These are phyloP conservation scores for Tholera decimalis DNA, from an alignment of 2,888 invertebrate genomes.

Conservation along the genomic window DNA sequence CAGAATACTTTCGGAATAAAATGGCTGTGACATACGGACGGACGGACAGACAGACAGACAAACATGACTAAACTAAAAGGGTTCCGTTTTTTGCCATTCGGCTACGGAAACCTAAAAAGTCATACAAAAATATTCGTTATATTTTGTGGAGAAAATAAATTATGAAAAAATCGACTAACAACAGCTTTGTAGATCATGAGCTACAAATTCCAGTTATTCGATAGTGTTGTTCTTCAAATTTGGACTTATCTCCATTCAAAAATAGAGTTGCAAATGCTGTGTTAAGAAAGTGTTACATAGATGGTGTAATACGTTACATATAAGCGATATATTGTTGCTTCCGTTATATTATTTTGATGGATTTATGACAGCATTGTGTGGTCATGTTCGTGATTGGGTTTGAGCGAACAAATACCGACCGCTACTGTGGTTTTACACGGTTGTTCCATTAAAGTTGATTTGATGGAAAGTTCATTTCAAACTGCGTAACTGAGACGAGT, in stretches of 20 bases:
- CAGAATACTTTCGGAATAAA: no score
- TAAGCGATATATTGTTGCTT: conserved; percentile 22
- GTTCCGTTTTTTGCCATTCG: no score
- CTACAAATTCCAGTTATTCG: not conserved
- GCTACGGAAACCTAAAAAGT: no score
- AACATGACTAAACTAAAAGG: no score
- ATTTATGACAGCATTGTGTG: conserved; percentile 38
- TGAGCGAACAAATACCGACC: not conserved
- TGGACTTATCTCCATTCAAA: not conserved
- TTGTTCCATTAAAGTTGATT: not conserved
- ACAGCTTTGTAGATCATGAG: not conserved
- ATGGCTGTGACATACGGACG: no score
- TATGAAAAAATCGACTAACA: no score
- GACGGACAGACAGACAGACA: no score
- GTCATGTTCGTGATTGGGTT: conserved; percentile 2
- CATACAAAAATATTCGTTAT: no score
- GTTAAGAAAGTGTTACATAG: conserved; percentile 8
- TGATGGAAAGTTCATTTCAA: not conserved
- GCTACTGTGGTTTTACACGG: not conserved
- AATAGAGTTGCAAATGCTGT: conserved; percentile 14
- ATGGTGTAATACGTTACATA: conserved; percentile 20
- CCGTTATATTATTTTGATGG: conserved; percentile 16
- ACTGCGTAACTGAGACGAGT: not conserved
- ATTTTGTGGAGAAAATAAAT: no score
- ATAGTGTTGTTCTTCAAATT: not conserved